Evolutionary conservation across 2,888 invertebrate species (phyloP).

Genomic region (Cataglyphis livida): DNA sequence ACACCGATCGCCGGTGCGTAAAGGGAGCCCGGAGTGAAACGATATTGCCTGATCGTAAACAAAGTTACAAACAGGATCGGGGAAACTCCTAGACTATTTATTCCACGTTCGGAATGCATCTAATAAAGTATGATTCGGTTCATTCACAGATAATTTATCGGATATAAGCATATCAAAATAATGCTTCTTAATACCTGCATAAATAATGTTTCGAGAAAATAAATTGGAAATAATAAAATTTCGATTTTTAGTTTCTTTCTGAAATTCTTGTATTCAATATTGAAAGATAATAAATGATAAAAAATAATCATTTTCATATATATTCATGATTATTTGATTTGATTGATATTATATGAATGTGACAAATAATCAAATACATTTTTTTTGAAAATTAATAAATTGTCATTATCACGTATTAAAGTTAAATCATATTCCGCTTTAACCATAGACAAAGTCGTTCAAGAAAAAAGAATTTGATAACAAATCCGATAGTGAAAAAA

Average conservation of each 20-base stretch:
- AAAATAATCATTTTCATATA: too few species aligned
- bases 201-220: neutral
- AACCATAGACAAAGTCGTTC: slow-evolving; percentile 11
- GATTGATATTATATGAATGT: neutral
- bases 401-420: neutral
- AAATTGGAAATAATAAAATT: neutral
- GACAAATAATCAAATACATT: neutral
- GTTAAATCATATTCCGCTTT: neutral
- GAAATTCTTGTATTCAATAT: neutral
- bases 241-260: neutral
- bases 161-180: neutral
- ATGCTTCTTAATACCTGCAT: neutral
- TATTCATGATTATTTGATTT: too few species aligned
- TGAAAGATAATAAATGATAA: neutral
- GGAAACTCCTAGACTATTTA: slow-evolving; percentile 42
- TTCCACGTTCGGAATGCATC: slow-evolving; percentile 31
- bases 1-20: slow-evolving; percentile 59
- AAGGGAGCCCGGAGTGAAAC: slow-evolving; percentile 47
- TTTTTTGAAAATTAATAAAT: neutral
- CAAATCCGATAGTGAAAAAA: neutral
- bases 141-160: slow-evolving; percentile 27
- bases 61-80: slow-evolving; percentile 48
- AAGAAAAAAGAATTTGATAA: slow-evolving; percentile 24
- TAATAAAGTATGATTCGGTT: slow-evolving; percentile 45
- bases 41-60: slow-evolving; percentile 32